Evolutionary conservation across 37 sponge, comb jelly and placozoan species (phyloP).

Genomic region (Chondrosia reniformis): DNA sequence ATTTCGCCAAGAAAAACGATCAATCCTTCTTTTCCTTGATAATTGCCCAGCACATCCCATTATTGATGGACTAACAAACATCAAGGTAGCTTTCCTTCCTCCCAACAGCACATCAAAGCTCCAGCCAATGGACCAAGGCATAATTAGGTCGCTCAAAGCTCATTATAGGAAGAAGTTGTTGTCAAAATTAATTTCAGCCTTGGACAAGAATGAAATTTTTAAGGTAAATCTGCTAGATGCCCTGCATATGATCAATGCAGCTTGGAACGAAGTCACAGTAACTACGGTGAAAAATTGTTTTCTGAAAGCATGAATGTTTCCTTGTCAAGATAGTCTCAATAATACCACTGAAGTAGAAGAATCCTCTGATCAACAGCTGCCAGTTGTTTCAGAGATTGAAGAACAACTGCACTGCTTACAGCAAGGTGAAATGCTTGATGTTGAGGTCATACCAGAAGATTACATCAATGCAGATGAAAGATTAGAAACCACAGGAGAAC

Average conservation of each 20-base stretch:
- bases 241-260: background rate
- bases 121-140: constrained; percentile 28
- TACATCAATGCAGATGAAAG: background rate
- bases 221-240: background rate
- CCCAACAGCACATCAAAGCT: background rate
- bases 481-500: background rate
- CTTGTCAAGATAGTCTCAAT: no score
- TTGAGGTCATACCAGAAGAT: background rate
- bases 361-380: no score
- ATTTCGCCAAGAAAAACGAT: background rate
- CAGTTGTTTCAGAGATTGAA: background rate
- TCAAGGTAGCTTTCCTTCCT: constrained; percentile 8
- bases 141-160: background rate
- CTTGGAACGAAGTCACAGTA: background rate
- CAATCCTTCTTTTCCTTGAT: constrained; percentile 19
- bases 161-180: constrained; percentile 18
- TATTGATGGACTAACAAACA: constrained; percentile 22
- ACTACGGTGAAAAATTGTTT: background rate
- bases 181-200: background rate
- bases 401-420: constrained; percentile 5
- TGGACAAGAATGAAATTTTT: constrained; percentile 3
- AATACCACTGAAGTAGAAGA: no score
- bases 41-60: constrained; percentile 29
- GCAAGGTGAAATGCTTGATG: background rate
- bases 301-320: no score